Percentiles rank a stretch among this genome's conserved stretches.
phyloP scores from a whole-genome alignment of 2,888 invertebrate species.

The Beris morrisii region DNA sequence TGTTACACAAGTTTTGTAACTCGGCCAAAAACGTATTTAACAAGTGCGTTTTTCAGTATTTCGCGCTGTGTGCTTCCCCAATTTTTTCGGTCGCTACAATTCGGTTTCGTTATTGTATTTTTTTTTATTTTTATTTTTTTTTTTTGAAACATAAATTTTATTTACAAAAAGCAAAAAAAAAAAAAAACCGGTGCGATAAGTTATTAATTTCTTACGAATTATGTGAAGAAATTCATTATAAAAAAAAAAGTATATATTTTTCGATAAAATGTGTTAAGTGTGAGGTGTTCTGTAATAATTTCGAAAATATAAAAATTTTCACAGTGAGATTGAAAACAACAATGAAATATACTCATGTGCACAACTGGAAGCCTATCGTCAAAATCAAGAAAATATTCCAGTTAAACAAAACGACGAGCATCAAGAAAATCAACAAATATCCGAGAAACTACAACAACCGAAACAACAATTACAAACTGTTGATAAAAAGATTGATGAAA shows the following conservation, averaged over 20 bases:
- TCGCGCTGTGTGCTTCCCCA: no score
- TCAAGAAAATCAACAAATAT: slow-evolving; percentile 31
- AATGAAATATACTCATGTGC: slow-evolving; percentile 57
- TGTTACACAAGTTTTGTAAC: slow-evolving; percentile 27
- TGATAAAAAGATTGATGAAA: slow-evolving; percentile 33
- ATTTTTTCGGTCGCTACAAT: no score
- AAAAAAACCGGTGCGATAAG: no score
- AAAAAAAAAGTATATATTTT: neutral
- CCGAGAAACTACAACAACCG: slow-evolving; percentile 35
- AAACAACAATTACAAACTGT: slow-evolving; percentile 33
- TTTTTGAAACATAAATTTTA: no score
- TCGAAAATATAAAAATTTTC: slow-evolving; percentile 25
- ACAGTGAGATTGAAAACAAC: slow-evolving; percentile 57
- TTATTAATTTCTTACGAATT: no score
- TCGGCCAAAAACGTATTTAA: slow-evolving; percentile 22
- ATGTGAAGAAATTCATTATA: neutral
- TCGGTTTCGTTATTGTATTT: no score
- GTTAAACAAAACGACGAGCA: slow-evolving; percentile 36
- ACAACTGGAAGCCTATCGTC: slow-evolving; percentile 55
- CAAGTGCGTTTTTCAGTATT: slow-evolving; percentile 21
- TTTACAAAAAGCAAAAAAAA: no score
- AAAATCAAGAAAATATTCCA: slow-evolving; percentile 39
- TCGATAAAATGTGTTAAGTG: neutral
- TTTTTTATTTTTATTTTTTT: no score
- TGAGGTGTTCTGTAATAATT: slow-evolving; percentile 1